These are phyloP conservation scores for Drosophila novamexicana DNA, from an alignment of 1,140 invertebrate genomes.

Conservation along the genomic window DNA sequence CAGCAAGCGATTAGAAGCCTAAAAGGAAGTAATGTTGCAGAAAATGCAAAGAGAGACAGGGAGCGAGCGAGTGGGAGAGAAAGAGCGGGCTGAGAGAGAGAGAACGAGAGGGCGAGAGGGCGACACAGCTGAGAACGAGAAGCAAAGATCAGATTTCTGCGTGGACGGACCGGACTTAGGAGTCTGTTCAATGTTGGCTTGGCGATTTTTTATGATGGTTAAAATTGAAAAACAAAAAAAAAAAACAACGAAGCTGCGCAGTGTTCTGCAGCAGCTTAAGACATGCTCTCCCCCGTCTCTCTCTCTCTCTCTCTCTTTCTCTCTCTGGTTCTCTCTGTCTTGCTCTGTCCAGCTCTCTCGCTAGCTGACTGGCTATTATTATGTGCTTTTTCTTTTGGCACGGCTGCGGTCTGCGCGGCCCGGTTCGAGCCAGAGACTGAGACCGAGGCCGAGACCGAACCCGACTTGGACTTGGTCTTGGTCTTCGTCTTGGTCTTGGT, in stretches of 20 bases:
- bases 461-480: constrained; percentile 20
- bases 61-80: background rate
- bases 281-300: constrained; percentile 11
- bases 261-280: constrained; percentile 45
- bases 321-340: background rate
- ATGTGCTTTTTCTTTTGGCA: constrained; percentile 54
- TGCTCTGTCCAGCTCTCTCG: constrained; percentile 8
- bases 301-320: background rate
- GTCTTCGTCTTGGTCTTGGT: constrained; percentile 55
- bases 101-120: background rate
- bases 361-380: constrained; percentile 48
- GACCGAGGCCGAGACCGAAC: constrained; percentile 3
- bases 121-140: constrained; percentile 15
- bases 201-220: constrained; percentile 74
- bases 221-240: constrained; percentile 68
- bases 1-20: constrained; percentile 80
- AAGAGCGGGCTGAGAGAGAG: background rate
- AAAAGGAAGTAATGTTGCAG: constrained; percentile 84
- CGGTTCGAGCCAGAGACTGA: constrained; percentile 5
- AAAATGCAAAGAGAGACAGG: constrained; percentile 65
- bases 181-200: constrained; percentile 38
- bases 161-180: constrained; percentile 49
- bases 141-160: constrained; percentile 50
- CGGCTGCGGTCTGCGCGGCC: constrained; percentile 15
- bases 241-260: constrained; percentile 51